Base-by-base conservation (phyloP, 2,888 invertebrate genomes). In the Agrotis ipsilon region DNA sequence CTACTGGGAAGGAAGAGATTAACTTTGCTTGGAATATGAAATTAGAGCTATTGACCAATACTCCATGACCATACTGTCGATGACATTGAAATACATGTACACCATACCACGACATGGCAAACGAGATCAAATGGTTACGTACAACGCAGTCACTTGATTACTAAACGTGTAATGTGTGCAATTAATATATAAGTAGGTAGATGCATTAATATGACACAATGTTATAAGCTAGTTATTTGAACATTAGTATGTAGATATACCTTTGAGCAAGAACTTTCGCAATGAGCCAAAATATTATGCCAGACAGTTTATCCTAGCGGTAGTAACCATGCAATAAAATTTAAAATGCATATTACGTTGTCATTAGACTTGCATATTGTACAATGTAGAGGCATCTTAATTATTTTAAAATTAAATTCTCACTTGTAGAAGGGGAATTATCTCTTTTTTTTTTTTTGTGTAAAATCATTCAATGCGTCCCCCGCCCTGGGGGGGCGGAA, bases 241-340 rank as follows among this genome's bases (percentile, higher is more conserved):
- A 45, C 55, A 68, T 60, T 59, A 24, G 6, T 45, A 16, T 52
- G 51, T 75, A 43, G 21, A 68, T 72, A 67, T 43, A 18, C 19
- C 32, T 52, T 21, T 19, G 3, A 64, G 64, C 24, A 63, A 78
- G n/a, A 27, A 43, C 51, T 78, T 60, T 57, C 21, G 78, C 57
- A 55, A 75, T 18, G 3, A 43, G 9, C 21, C 2, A 45, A 24
- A 54, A 39, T 49, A 19, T 63, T 49, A 14, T 27, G 43, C 58
- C 46, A 62, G 51, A n/a, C 24, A 5, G 39, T 24, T 11, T 39
- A 18, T 49, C 21, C 14, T n/a, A 19, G 11, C 9, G 13, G 6
- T 13, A 32, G 55, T 55, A 55, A 6, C 55, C 6, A 14, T 32
- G 32, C n/a, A 57, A 49, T 61, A 43, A 1, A 68, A 27, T 46